Conservation (phyloP, 2,888 invertebrate genomes). For the Chymomyza caudatula region DNA sequence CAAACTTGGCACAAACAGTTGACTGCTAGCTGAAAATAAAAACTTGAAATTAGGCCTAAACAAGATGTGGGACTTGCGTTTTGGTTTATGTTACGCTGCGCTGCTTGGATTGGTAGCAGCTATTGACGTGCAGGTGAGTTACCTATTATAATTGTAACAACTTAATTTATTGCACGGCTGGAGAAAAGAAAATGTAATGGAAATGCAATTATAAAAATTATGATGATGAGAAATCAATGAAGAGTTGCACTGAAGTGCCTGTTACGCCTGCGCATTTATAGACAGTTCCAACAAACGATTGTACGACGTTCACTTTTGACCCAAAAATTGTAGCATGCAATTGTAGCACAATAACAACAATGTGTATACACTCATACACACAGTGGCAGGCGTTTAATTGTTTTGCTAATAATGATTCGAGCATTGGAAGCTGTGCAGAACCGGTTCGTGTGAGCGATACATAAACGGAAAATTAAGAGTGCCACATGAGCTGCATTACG, state of each 20-base stretch:
- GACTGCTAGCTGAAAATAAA: slow-evolving; percentile 13
- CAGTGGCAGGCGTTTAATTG: slow-evolving; percentile 40
- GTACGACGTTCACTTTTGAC: slow-evolving; percentile 76
- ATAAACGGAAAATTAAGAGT: background rate
- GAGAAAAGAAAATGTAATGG: slow-evolving; percentile 6
- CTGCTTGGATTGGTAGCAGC: slow-evolving; percentile 37
- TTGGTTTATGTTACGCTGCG: slow-evolving; percentile 6
- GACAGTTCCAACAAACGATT: slow-evolving; percentile 12
- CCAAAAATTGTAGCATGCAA: slow-evolving; percentile 74
- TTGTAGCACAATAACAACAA: slow-evolving; percentile 26
- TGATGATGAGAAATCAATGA: slow-evolving; percentile 30
- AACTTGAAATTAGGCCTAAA: background rate
- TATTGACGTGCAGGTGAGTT: slow-evolving; percentile 67
- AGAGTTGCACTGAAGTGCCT: slow-evolving; percentile 32
- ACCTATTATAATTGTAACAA: slow-evolving; percentile 13
- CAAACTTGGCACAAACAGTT: slow-evolving; percentile 55
- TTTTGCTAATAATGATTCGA: slow-evolving; percentile 47
- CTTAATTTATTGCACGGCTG: slow-evolving; percentile 1
- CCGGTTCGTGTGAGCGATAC: slow-evolving; percentile 44
- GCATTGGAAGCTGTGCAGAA: slow-evolving; percentile 41
- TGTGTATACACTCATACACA: slow-evolving; percentile 20
- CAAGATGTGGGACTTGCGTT: background rate
- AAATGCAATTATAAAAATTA: slow-evolving; percentile 32
- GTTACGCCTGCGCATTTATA: slow-evolving; percentile 10
- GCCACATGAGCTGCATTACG: slow-evolving; percentile 40